Evolutionary conservation across 2,888 invertebrate genomes (phyloP).

Genomic region (Mythimna pallens): DNA sequence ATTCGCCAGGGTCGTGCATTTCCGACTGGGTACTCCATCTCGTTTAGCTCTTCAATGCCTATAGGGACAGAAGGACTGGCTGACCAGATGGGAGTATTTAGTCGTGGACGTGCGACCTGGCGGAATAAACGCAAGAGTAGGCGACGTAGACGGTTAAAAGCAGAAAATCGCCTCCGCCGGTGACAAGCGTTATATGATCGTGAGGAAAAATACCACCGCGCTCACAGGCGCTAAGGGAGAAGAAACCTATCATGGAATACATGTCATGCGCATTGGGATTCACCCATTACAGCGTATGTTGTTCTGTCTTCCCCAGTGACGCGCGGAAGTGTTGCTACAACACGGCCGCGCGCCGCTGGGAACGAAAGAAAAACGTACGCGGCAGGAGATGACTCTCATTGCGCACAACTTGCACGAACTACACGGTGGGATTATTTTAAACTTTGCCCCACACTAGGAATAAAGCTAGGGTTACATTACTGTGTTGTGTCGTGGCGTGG

Average conservation of each 20-base stretch:
- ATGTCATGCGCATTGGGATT: slow-evolving; percentile 27
- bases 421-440: background rate
- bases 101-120: too few relatives aligned
- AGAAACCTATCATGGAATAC: background rate
- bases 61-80: too few relatives aligned
- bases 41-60: too few relatives aligned
- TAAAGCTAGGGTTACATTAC: too few relatives aligned
- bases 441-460: too few relatives aligned
- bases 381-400: slow-evolving; percentile 26
- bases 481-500: too few relatives aligned
- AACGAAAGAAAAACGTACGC: slow-evolving; percentile 61
- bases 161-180: background rate
- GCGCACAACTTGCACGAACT: slow-evolving; percentile 11
- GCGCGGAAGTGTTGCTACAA: slow-evolving; percentile 19
- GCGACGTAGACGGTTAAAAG: too few relatives aligned
- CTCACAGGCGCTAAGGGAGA: background rate
- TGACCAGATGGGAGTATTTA: too few relatives aligned
- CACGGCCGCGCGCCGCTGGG: slow-evolving; percentile 32
- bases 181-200: background rate
- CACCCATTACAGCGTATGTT: slow-evolving; percentile 18
- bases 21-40: too few relatives aligned
- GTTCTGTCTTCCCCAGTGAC: slow-evolving; percentile 32
- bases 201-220: background rate
- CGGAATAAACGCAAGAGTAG: too few relatives aligned
- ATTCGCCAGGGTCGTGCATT: too few relatives aligned